Conservation (phyloP, 2,113 vertebrate genomes). For the Eurypyga helias region DNA sequence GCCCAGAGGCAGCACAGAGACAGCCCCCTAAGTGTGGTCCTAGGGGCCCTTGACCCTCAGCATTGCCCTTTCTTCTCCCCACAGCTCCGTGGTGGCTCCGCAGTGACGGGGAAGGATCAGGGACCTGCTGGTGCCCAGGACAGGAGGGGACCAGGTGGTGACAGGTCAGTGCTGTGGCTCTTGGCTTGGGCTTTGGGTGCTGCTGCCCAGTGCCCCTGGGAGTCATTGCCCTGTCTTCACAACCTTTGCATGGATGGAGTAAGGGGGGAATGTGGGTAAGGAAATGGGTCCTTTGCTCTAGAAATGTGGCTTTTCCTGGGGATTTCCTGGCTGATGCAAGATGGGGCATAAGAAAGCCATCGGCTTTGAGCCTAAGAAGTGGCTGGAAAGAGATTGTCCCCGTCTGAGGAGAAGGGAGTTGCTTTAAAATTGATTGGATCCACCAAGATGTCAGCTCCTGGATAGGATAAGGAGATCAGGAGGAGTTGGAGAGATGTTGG, state of each 20-base stretch:
- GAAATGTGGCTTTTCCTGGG: neutral
- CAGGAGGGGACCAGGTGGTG: neutral
- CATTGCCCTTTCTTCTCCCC: rapidly evolving
- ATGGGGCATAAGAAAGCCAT: neutral
- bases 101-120: neutral
- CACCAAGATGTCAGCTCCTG: neutral
- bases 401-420: neutral
- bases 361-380: rapidly evolving
- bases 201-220: neutral
- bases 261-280: rapidly evolving
- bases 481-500: rapidly evolving
- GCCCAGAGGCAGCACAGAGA: rapidly evolving
- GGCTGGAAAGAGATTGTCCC: neutral
- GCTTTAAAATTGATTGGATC: neutral
- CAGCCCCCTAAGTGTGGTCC: rapidly evolving
- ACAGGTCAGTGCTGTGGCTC: neutral
- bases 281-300: neutral
- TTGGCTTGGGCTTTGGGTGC: neutral
- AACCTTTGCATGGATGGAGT: rapidly evolving
- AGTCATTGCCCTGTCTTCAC: neutral
- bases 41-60: rapidly evolving
- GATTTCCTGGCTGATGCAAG: conserved; percentile 44
- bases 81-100: neutral
- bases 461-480: neutral
- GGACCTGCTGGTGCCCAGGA: neutral